phyloP scores from a whole-genome alignment of 2,113 vertebrate species.

The Eclectus roratus region DNA sequence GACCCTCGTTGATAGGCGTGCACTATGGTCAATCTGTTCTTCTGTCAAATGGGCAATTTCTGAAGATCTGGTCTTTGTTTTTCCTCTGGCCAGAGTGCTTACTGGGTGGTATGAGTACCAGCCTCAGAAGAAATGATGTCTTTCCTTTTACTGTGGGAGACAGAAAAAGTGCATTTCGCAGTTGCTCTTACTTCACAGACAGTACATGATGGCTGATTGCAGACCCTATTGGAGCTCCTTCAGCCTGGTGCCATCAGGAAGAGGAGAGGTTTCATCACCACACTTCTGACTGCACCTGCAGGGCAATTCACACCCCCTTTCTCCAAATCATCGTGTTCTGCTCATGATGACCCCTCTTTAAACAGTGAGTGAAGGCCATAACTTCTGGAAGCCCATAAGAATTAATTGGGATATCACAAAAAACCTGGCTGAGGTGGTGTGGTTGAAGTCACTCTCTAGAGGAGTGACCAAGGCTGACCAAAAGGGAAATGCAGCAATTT shows the following conservation, averaged over 20 bases:
- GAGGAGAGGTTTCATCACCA: not conserved
- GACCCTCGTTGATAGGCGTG: not conserved
- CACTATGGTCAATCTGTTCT: not conserved
- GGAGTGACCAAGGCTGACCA: not conserved
- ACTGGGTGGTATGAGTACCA: not conserved
- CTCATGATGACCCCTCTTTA: not conserved
- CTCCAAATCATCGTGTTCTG: not conserved
- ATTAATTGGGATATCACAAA: not conserved
- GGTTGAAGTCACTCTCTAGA: not conserved
- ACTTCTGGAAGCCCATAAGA: not conserved
- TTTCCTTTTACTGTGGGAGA: not conserved
- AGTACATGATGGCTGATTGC: not conserved
- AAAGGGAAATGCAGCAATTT: not conserved
- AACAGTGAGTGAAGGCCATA: not conserved
- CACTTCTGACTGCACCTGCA: not conserved
- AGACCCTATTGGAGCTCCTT: not conserved
- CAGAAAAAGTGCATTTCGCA: not conserved
- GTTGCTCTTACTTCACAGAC: not conserved
- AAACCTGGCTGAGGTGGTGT: not conserved
- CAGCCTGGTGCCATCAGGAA: not conserved
- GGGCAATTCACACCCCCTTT: not conserved
- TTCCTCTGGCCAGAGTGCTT: not conserved
- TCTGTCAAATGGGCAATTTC: not conserved
- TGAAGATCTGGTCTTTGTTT: not conserved
- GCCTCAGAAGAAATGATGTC: not conserved